A percentile compares a stretch with the other conserved stretches of the same genome.
These are phyloP conservation scores for Phasia obesa DNA, from an alignment of 2,888 invertebrate genomes.

Conservation along the genomic window DNA sequence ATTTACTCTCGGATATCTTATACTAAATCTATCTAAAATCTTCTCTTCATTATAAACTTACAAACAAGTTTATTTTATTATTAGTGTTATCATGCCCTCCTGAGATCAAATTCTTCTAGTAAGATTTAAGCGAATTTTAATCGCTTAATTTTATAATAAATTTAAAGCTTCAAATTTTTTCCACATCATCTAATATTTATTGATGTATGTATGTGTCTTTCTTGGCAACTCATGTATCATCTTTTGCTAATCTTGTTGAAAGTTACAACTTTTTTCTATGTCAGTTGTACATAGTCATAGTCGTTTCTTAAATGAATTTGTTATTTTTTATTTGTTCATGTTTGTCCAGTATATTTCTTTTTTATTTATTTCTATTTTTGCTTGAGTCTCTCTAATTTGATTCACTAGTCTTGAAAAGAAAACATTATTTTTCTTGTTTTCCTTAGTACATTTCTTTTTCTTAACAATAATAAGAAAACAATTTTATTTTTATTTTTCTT, in stretches of 20 bases:
- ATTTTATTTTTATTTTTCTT: slow-evolving; percentile 9
- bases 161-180: too few species aligned
- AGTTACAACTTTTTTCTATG: neutral
- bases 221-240: neutral
- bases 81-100: too few species aligned
- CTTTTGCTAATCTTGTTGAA: slow-evolving; percentile 20
- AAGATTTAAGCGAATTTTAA: too few species aligned
- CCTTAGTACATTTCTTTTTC: neutral
- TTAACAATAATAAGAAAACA: slow-evolving; percentile 7
- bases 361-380: neutral
- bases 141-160: too few species aligned
- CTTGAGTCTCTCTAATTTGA: slow-evolving; percentile 7
- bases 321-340: neutral
- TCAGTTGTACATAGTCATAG: neutral
- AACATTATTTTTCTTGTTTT: slow-evolving; percentile 32
- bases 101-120: too few species aligned
- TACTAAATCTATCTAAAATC: too few species aligned
- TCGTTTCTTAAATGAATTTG: slow-evolving; percentile 9
- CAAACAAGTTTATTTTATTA: too few species aligned
- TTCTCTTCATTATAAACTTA: too few species aligned
- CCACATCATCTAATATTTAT: neutral
- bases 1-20: too few species aligned
- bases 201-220: neutral
- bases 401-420: slow-evolving; percentile 19
- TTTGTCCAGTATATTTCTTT: slow-evolving; percentile 17